phyloP scores from a whole-genome alignment of 64 coral and sea anemone genomes.

The Astreopora myriophthalma region DNA sequence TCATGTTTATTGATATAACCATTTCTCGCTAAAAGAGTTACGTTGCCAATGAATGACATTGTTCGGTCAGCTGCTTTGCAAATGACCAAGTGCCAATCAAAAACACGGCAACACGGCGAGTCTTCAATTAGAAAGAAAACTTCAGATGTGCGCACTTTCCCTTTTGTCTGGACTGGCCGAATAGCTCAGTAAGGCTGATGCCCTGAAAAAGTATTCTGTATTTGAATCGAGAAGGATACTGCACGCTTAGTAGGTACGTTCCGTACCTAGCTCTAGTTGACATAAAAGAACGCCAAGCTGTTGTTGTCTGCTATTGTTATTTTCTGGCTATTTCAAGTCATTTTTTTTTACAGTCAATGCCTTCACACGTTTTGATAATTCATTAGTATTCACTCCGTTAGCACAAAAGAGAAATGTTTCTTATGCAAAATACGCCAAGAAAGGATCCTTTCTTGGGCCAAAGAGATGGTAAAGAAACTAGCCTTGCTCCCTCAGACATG shows the following conservation, averaged over 20 bases:
- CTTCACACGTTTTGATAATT: neutral
- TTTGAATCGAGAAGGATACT: too few species aligned
- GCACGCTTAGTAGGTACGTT: too few species aligned
- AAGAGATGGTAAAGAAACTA: neutral
- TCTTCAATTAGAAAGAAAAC: neutral
- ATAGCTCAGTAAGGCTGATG: too few species aligned
- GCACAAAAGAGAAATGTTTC: constrained; percentile 1
- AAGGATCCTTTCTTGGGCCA: too few species aligned
- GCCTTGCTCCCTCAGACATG: neutral
- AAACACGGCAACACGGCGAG: neutral
- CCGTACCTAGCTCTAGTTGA: too few species aligned
- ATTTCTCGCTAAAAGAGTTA: neutral
- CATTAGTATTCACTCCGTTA: neutral
- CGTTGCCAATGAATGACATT: neutral
- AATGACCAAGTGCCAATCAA: constrained; percentile 1
- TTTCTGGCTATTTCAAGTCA: neutral
- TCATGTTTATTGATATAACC: constrained; percentile 9
- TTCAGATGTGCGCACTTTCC: too few species aligned
- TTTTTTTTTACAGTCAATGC: neutral
- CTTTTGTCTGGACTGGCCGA: too few species aligned
- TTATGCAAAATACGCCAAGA: neutral
- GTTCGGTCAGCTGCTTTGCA: neutral
- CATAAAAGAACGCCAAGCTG: too few species aligned
- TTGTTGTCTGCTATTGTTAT: too few species aligned
- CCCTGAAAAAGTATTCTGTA: too few species aligned